Conservation (phyloP, 2,888 invertebrate species). For the Xylota segnis region DNA sequence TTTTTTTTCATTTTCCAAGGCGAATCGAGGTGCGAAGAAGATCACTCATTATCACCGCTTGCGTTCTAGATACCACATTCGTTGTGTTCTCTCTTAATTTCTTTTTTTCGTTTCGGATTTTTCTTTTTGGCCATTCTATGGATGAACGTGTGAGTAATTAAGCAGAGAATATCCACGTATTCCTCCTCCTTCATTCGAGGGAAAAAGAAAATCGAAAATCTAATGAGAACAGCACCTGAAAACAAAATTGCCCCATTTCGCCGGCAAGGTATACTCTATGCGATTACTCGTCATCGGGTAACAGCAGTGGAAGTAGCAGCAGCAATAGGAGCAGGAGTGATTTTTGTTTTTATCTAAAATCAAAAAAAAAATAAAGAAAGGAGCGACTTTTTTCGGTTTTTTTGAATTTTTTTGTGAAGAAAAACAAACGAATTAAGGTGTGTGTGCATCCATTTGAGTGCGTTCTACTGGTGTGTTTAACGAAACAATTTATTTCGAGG, state of each 20-base stretch:
- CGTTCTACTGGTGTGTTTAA: slow-evolving; percentile 34
- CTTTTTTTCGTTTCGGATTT: neutral
- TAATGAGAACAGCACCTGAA: slow-evolving; percentile 67
- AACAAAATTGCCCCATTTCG: slow-evolving; percentile 70
- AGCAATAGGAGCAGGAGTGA: slow-evolving; percentile 68
- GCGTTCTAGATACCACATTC: slow-evolving; percentile 31
- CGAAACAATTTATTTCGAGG: neutral
- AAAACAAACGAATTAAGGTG: slow-evolving; percentile 25
- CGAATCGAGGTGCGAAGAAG: slow-evolving; percentile 34
- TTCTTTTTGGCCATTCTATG: slow-evolving; percentile 6
- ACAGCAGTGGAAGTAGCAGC: slow-evolving; percentile 63
- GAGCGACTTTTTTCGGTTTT: neutral
- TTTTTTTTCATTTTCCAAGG: slow-evolving; percentile 9
- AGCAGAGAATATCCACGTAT: slow-evolving; percentile 29
- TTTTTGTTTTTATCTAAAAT: neutral
- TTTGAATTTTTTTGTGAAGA: neutral
- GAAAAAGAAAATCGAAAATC: slow-evolving; percentile 47
- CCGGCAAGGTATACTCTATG: slow-evolving; percentile 67
- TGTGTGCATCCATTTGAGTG: neutral
- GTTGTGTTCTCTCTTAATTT: slow-evolving; percentile 16
- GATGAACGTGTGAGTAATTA: slow-evolving; percentile 57
- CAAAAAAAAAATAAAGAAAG: slow-evolving; percentile 10
- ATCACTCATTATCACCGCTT: slow-evolving; percentile 48
- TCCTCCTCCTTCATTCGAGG: slow-evolving; percentile 20
- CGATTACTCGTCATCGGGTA: slow-evolving; percentile 72